Percentiles rank a stretch among this genome's conserved stretches.
phyloP scores from a whole-genome alignment of 2,888 invertebrate genomes.

The Sabatieria punctata region DNA sequence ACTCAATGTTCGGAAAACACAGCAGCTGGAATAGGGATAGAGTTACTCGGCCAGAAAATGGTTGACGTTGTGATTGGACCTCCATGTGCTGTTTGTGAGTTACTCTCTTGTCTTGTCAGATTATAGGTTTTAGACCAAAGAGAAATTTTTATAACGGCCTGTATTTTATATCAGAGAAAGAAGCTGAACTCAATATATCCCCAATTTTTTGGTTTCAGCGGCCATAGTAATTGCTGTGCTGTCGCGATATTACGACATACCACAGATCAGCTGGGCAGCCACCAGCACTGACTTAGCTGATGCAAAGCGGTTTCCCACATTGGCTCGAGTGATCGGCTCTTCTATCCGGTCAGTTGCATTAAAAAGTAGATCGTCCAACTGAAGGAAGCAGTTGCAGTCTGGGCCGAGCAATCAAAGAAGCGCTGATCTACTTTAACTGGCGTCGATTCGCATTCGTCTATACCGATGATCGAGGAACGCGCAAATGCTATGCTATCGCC shows the following conservation, averaged over 20 bases:
- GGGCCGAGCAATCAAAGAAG: constrained; percentile 5
- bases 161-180: too few relatives aligned
- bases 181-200: too few relatives aligned
- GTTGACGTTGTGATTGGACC: not conserved
- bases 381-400: too few relatives aligned
- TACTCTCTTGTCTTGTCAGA: not conserved
- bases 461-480: constrained; percentile 4
- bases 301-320: not conserved
- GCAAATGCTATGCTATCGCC: constrained; percentile 6
- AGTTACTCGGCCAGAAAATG: not conserved
- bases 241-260: too few relatives aligned
- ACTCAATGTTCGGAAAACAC: not conserved
- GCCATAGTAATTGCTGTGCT: constrained; percentile 1
- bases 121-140: not conserved
- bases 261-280: too few relatives aligned
- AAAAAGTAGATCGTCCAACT: too few relatives aligned
- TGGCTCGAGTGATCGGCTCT: too few relatives aligned
- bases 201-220: constrained; percentile 6
- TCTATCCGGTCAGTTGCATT: constrained; percentile 1
- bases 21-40: not conserved
- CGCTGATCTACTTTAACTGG: constrained; percentile 7
- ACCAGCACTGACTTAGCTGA: too few relatives aligned
- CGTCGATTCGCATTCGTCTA: constrained; percentile 2
- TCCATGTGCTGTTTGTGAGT: constrained; percentile 2
- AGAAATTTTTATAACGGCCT: not conserved